phyloP scores from a whole-genome alignment of 2,797 vertebrate genomes.

The Bovichtus variegatus region DNA sequence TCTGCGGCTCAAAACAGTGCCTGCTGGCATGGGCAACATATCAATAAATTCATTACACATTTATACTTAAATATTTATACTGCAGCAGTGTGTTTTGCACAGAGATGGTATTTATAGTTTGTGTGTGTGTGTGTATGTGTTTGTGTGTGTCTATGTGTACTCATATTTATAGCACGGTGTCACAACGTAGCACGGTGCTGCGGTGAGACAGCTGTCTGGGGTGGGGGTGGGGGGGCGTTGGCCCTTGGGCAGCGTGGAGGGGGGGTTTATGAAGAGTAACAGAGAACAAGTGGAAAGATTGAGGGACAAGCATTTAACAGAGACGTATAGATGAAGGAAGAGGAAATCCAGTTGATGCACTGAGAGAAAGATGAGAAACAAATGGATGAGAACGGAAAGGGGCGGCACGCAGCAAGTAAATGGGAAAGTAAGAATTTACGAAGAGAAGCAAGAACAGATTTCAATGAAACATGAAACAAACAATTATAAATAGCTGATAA shows the following conservation, averaged over 20 bases:
- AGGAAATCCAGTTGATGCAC: slow-evolving; percentile 35
- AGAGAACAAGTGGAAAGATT: slow-evolving; percentile 74
- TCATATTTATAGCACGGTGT: slow-evolving; percentile 73
- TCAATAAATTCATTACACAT: slow-evolving; percentile 90
- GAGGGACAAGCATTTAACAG: slow-evolving; percentile 52
- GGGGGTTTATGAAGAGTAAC: slow-evolving; percentile 47
- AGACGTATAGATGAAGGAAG: slow-evolving; percentile 47
- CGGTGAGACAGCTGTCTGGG: slow-evolving; percentile 79
- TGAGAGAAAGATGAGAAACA: slow-evolving; percentile 40
- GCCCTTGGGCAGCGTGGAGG: slow-evolving; percentile 39
- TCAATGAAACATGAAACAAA: slow-evolving; percentile 14
- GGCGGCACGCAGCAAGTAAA: neutral
- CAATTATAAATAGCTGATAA: slow-evolving; percentile 14
- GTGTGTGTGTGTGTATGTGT: slow-evolving; percentile 56
- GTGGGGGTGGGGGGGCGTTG: slow-evolving; percentile 58
- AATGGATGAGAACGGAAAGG: slow-evolving; percentile 13
- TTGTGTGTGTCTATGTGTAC: slow-evolving; percentile 63
- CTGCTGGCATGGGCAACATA: slow-evolving; percentile 85
- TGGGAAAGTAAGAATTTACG: slow-evolving; percentile 39
- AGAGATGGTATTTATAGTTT: slow-evolving; percentile 84
- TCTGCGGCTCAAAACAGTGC: slow-evolving; percentile 82
- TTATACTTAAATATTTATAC: slow-evolving; percentile 88
- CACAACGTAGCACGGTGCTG: slow-evolving; percentile 76
- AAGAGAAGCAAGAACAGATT: too few relatives aligned
- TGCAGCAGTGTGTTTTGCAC: slow-evolving; percentile 81